Evolutionary conservation across 2,888 invertebrate species (phyloP), one percentile per base, ranked within the genome.

Genomic region (Hemicrepidius hirtus): DNA sequence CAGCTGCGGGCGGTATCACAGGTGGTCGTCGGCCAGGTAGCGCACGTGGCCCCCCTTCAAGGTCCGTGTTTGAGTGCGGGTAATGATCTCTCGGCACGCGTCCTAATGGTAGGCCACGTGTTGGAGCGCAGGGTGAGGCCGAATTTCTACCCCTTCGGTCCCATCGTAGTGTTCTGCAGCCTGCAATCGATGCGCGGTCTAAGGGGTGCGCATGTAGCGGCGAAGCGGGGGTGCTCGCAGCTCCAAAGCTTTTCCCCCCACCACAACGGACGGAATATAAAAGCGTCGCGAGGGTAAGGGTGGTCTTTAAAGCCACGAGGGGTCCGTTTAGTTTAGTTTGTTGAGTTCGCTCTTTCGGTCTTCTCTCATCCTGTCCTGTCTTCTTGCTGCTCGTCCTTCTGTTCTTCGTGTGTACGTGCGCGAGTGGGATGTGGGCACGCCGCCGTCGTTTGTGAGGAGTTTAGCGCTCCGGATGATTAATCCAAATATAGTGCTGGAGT

Each of bases 231-330:
- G 75, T 74, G 77, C 76, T 74, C 69, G 76, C 77, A 75, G 75
- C 80, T 80, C 80, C 79, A 76, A 76, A 75, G 76, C 77, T 74
- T 44, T 60, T 72, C 41, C 71, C 79, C 78, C 79, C 77, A 74
- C 77, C 75, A 76, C 75, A 64, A 57, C 62, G 74, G 70, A 73
- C 76, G 67, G 81, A 81, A 86, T 89, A 89, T 89, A 88, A 88
- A 88, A 85, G 87, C 85, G 80, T 77, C 83, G 82, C 84, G 84
- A 83, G 83, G 82, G 85, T 83, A 83, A 79, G 84, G 85, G 83
- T 81, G 81, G 85, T 86, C 86, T 83, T 88, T 88, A 84, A 89
- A 88, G 89, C 87, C 88, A 89, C 88, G 88, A 88, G 88, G 89
- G 88, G 87, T 83, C 87, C 87, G 87, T 88, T 86, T 87, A 83